These are phyloP conservation scores for Tursiops truncatus DNA, from an alignment of 2,113 vertebrate genomes.

Conservation along the genomic window DNA sequence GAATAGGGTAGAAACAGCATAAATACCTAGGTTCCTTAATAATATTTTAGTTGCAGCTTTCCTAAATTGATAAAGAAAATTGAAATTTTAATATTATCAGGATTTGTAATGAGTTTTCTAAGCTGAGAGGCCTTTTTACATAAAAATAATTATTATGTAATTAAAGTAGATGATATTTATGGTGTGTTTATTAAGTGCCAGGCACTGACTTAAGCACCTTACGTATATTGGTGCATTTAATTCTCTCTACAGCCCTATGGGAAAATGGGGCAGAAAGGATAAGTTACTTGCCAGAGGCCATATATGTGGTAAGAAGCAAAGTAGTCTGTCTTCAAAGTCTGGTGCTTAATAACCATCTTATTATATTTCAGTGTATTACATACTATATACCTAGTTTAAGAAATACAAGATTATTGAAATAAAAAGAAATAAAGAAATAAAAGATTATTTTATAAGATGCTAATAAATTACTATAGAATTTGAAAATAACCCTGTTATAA, in stretches of 20 bases:
- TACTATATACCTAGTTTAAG: background rate
- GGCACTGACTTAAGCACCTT: background rate
- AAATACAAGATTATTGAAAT: background rate
- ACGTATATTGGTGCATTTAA: background rate
- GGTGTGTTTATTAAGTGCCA: background rate
- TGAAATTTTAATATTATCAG: slow-evolving; percentile 21
- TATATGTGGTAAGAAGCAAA: background rate
- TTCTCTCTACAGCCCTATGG: background rate
- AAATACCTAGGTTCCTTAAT: slow-evolving; percentile 21
- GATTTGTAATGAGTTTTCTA: slow-evolving; percentile 37
- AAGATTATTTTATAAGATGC: slow-evolving; percentile 5
- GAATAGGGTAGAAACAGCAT: background rate
- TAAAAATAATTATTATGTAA: slow-evolving; percentile 38
- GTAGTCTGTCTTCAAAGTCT: background rate
- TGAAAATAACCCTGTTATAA: background rate
- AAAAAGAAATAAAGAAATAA: too few relatives aligned
- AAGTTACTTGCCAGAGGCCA: background rate
- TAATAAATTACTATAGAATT: background rate
- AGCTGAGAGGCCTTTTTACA: background rate
- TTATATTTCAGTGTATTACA: background rate
- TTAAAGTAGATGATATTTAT: slow-evolving; percentile 32
- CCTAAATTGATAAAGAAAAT: background rate
- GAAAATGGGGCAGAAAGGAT: background rate
- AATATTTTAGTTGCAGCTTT: background rate
- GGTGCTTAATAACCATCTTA: background rate